Percentiles rank a stretch among this genome's conserved stretches.
Conservation (phyloP, 2,888 invertebrate genomes). For the Acleris emargana region DNA sequence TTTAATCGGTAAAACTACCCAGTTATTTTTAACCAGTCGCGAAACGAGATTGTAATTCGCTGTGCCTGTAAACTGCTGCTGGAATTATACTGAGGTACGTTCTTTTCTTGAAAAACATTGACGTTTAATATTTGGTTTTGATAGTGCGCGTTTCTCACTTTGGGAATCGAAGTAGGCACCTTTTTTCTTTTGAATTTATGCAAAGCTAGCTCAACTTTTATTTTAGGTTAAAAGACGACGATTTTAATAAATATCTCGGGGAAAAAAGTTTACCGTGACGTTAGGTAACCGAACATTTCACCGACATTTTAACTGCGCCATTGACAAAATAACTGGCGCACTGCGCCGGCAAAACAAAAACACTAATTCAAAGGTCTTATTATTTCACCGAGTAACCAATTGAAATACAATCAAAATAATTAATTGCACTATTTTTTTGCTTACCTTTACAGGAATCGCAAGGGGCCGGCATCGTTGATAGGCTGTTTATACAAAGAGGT, state of each 20-base stretch:
- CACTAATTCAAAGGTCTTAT: background rate
- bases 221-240: no score
- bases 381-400: background rate
- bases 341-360: slow-evolving; percentile 42
- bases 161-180: no score
- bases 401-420: background rate
- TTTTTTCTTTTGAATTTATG: no score
- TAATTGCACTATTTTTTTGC: slow-evolving; percentile 29
- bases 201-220: no score
- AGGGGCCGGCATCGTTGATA: slow-evolving; percentile 71
- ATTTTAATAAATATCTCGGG: no score
- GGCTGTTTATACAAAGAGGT: slow-evolving; percentile 47
- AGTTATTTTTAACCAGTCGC: slow-evolving; percentile 19
- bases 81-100: slow-evolving; percentile 1
- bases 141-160: no score
- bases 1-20: slow-evolving; percentile 28
- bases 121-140: no score
- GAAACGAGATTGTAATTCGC: slow-evolving; percentile 10
- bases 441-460: slow-evolving; percentile 78
- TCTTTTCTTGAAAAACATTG: background rate
- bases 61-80: slow-evolving; percentile 2
- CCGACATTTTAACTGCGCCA: slow-evolving; percentile 36
- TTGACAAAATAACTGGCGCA: slow-evolving; percentile 8
- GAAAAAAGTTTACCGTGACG: background rate
- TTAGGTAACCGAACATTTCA: slow-evolving; percentile 23